Evolutionary conservation across 2,113 vertebrate genomes (phyloP).

Genomic region (Sebastes fasciatus): DNA sequence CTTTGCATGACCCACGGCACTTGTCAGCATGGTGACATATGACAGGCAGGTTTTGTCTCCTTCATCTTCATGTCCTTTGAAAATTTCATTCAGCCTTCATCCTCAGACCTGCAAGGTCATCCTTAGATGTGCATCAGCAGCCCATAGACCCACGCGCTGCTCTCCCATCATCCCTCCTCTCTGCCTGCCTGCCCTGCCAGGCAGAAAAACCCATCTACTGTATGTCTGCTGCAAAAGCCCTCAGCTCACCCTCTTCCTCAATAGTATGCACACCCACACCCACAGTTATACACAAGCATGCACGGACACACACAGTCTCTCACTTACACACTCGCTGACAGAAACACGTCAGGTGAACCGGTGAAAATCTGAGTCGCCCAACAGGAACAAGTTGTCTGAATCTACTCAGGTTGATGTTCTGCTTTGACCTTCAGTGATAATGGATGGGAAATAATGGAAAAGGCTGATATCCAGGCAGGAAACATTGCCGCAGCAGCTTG

Average conservation of each 20-base stretch:
- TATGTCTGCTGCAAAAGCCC: slow-evolving; percentile 60
- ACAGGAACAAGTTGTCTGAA: slow-evolving; percentile 65
- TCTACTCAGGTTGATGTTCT: slow-evolving; percentile 64
- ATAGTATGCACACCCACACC: slow-evolving; percentile 42
- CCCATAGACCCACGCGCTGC: slow-evolving; percentile 63
- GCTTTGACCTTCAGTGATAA: slow-evolving; percentile 73
- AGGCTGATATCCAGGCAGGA: slow-evolving; percentile 58
- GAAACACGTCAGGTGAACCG: slow-evolving; percentile 59
- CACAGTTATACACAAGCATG: slow-evolving; percentile 35
- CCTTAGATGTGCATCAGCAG: slow-evolving; percentile 77
- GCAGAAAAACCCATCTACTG: slow-evolving; percentile 41
- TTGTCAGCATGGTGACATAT: slow-evolving; percentile 66
- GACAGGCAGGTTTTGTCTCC: slow-evolving; percentile 68
- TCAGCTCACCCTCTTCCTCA: slow-evolving; percentile 55
- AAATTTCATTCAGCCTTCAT: slow-evolving; percentile 72
- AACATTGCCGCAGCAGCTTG: slow-evolving; percentile 26
- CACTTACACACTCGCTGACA: slow-evolving; percentile 32
- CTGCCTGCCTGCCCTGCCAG: slow-evolving; percentile 63
- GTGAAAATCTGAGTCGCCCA: slow-evolving; percentile 59
- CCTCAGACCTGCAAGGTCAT: slow-evolving; percentile 75
- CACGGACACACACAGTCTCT: slow-evolving; percentile 3
- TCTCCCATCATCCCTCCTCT: slow-evolving; percentile 67
- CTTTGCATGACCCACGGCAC: slow-evolving; percentile 51
- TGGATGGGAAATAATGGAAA: slow-evolving; percentile 72
- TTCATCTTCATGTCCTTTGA: slow-evolving; percentile 68